A percentile compares a stretch with the other conserved stretches of the same genome.
Conservation (phyloP, 2,888 invertebrate species). For the Ctena decussata region DNA sequence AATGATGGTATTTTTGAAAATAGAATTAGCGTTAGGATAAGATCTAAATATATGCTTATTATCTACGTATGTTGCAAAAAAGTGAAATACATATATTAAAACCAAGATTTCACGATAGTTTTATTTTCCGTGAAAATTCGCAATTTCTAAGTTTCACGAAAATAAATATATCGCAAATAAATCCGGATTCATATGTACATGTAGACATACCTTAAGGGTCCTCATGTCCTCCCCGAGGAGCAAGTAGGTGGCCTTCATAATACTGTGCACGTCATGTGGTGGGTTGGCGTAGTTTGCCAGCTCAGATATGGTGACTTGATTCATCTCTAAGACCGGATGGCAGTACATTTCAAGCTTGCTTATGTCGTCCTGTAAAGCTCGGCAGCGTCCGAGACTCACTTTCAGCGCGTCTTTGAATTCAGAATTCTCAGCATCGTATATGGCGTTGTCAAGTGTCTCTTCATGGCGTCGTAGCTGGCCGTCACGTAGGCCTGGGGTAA, state of each 20-base stretch:
- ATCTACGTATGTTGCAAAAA: no score
- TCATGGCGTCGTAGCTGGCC: constrained; percentile 62
- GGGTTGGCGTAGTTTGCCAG: constrained; percentile 67
- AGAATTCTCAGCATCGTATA: constrained; percentile 62
- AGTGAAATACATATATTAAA: no score
- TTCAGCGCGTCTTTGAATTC: constrained; percentile 54
- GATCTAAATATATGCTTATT: no score
- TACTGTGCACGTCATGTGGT: constrained; percentile 61
- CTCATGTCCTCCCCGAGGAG: constrained; percentile 66
- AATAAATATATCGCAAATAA: no score
- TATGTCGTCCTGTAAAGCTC: constrained; percentile 14
- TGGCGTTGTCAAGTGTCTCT: constrained; percentile 51
- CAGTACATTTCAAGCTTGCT: constrained; percentile 64
- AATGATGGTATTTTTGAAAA: no score
- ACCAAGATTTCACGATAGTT: no score
- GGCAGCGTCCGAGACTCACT: constrained; percentile 48
- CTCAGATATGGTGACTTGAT: constrained; percentile 69
- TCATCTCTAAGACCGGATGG: constrained; percentile 69
- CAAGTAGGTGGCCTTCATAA: constrained; percentile 71
- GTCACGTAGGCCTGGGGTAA: constrained; percentile 60
- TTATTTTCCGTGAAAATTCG: no score
- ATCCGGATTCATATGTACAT: no score
- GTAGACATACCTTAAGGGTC: constrained; percentile 52
- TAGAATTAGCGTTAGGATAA: no score
- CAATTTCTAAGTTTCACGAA: no score